phyloP scores from a whole-genome alignment of 2,797 vertebrate species.

The Steatocranus sp. region DNA sequence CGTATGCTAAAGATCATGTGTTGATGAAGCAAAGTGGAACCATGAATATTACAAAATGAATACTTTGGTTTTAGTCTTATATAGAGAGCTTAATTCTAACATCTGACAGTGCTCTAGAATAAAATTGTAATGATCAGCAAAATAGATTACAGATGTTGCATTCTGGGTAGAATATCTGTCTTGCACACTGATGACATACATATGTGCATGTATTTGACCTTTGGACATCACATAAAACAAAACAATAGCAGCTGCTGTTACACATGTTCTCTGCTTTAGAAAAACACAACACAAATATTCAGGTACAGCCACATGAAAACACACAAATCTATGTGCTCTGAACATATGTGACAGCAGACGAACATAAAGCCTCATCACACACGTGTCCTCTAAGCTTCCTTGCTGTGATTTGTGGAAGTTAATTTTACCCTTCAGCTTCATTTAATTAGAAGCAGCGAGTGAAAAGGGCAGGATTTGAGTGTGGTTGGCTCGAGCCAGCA shows the following conservation, averaged over 20 bases:
- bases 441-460: constrained; percentile 70
- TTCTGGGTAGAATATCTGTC: background rate
- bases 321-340: background rate
- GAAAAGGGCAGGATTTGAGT: constrained; percentile 60
- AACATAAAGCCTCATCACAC: background rate
- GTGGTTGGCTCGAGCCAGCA: constrained; percentile 39
- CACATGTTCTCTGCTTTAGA: background rate
- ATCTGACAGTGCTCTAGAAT: background rate
- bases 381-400: constrained; percentile 1
- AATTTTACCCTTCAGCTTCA: constrained; percentile 59
- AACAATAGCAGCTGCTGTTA: background rate
- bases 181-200: background rate
- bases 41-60: accelerated
- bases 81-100: background rate
- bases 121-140: background rate
- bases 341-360: constrained; percentile 10
- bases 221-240: background rate
- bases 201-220: background rate
- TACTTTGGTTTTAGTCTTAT: background rate
- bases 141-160: accelerated
- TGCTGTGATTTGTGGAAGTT: constrained; percentile 32
- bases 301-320: background rate
- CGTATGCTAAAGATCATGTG: accelerated
- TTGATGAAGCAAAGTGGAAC: background rate
- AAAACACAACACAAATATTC: background rate